Evolutionary conservation across 2,888 invertebrate genomes (phyloP), one percentile per base, ranked within the genome.

Genomic region (Mayetiola destructor): DNA sequence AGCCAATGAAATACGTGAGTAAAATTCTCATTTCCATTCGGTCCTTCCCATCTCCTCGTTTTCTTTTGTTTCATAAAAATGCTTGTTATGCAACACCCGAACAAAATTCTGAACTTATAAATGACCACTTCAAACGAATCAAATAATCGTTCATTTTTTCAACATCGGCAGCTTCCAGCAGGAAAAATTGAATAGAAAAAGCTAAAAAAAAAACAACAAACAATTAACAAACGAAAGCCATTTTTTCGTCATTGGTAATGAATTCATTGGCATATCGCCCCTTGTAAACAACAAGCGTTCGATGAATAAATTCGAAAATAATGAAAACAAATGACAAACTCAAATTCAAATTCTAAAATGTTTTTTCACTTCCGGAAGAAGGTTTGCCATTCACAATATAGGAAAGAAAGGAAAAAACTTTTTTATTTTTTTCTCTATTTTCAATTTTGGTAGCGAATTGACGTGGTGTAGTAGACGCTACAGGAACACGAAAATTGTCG

Each of bases 311-410:
- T 48, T 48, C 29, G 8, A 9, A 48, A 48, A 48, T 48, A 27
- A 48, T 48, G 27, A 48, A 48, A 48, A 48, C 48, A 48, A 48
- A 48, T 48, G 48, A 48, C 48, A 48, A 6, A 48, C 48, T 48
- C 48, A 48, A n/a, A 48, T 48, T 14, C 48, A 48, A 48, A 48
- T 48, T 23, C 27, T 27, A 48, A 42, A 27, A 20, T 27, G 27
- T 48, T 48, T 48, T 27, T n/a, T n/a, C n/a, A n/a, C n/a, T n/a
- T n/a, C n/a, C n/a, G n/a, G 6, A 48, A 48, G 2, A 23, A 27
- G 32, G 12, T 27, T 48, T 48, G n/a, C 9, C 10, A 3, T 39
- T 23, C 23, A 14, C 14, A 5, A 37, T 37, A 4, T 6, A 4
- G 4, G 4, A 3, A 37, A 12, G 3, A 14, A 37, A 12, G 14